Evolutionary conservation across 2,113 vertebrate species (phyloP).

Genomic region (Bos javanicus): DNA sequence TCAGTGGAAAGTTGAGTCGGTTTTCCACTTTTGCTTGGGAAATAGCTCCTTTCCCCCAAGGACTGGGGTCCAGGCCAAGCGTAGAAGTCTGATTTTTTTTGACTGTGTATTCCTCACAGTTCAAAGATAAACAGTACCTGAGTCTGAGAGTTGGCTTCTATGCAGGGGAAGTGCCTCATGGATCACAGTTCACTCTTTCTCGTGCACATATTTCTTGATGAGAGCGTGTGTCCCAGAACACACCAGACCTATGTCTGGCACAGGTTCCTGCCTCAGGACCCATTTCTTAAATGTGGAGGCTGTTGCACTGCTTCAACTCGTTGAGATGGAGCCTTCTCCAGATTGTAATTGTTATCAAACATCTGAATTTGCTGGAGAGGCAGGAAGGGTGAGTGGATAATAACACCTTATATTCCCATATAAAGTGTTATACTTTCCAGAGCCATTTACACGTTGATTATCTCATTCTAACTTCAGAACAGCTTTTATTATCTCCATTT

Average conservation of each 20-base stretch:
- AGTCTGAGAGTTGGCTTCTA: background rate
- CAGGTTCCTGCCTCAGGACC: background rate
- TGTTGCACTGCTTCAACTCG: background rate
- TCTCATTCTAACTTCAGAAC: constrained; percentile 40
- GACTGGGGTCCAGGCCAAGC: background rate
- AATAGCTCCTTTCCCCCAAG: background rate
- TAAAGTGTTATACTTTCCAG: constrained; percentile 23
- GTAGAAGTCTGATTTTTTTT: background rate
- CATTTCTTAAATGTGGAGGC: background rate
- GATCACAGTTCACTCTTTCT: background rate
- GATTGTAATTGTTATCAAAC: constrained; percentile 10
- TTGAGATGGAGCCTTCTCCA: background rate
- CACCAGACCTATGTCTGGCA: too few relatives aligned
- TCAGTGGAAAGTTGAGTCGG: background rate
- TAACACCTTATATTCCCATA: constrained; percentile 27
- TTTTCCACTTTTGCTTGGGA: constrained; percentile 1
- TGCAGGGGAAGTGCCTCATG: background rate
- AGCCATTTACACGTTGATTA: constrained; percentile 20
- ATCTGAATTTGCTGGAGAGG: constrained; percentile 20
- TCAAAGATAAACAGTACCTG: background rate
- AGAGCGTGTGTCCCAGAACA: background rate
- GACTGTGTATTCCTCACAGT: background rate
- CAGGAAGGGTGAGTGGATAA: constrained; percentile 28
- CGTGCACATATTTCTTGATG: background rate
- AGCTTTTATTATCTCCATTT: constrained; percentile 43